phyloP scores from a whole-genome alignment of 2,888 invertebrate genomes.

The Drosophila maculinotata region DNA sequence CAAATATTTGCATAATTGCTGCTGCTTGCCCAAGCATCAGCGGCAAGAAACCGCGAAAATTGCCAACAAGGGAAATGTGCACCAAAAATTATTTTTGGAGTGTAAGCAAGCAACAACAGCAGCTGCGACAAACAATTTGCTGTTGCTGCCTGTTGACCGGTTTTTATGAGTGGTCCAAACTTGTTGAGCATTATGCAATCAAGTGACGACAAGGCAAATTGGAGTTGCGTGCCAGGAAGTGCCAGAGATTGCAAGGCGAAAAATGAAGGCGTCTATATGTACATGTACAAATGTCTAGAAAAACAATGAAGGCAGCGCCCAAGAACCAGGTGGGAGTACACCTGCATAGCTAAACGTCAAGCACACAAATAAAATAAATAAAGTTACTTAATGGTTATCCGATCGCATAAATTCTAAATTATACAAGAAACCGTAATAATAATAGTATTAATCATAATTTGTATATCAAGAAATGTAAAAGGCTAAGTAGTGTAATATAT shows the following conservation, averaged over 20 bases:
- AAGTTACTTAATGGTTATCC: too few species aligned
- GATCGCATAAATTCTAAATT: too few species aligned
- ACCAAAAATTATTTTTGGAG: constrained; percentile 61
- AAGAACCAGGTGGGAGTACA: constrained; percentile 7
- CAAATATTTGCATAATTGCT: constrained; percentile 78
- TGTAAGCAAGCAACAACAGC: constrained; percentile 40
- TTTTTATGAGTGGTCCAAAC: constrained; percentile 61
- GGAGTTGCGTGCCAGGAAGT: constrained; percentile 77
- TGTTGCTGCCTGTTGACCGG: constrained; percentile 36
- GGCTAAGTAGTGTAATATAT: too few species aligned
- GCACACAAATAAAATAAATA: too few species aligned
- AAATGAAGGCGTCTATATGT: constrained; percentile 33
- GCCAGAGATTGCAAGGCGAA: constrained; percentile 25
- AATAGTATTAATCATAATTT: too few species aligned
- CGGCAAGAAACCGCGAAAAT: constrained; percentile 30
- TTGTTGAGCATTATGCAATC: constrained; percentile 70
- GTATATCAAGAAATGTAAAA: too few species aligned
- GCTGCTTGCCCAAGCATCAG: constrained; percentile 66
- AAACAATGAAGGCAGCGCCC: background rate
- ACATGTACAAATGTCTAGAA: constrained; percentile 3
- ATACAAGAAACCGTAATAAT: too few species aligned
- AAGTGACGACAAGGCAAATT: constrained; percentile 79
- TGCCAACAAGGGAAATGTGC: constrained; percentile 57
- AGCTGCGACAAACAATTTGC: constrained; percentile 45
- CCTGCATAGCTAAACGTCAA: constrained; percentile 1